Percentiles rank a stretch among this genome's conserved stretches.
phyloP scores from a whole-genome alignment of 2,888 invertebrate species.

The Eledone cirrhosa region DNA sequence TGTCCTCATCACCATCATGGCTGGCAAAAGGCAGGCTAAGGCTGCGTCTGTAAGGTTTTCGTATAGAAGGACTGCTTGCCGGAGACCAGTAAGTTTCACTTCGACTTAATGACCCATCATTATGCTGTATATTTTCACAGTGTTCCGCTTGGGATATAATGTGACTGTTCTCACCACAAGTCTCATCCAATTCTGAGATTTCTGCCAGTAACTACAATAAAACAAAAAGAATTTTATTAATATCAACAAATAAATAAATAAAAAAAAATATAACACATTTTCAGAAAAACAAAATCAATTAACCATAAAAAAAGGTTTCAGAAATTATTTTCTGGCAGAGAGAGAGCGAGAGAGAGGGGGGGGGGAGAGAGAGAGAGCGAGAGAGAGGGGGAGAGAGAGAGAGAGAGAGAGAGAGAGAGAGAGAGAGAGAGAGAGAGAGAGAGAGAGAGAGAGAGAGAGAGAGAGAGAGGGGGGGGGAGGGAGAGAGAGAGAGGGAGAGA shows the following conservation, averaged over 20 bases:
- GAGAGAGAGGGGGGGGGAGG: background rate
- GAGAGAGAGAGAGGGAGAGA: background rate
- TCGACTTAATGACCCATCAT: background rate
- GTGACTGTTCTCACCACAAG: slow-evolving; percentile 21
- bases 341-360: too few relatives aligned
- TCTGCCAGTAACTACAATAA: slow-evolving; percentile 56
- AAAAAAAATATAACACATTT: background rate
- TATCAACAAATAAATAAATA: background rate
- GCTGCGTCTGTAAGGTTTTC: slow-evolving; percentile 27
- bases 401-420: background rate
- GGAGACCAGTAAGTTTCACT: slow-evolving; percentile 21
- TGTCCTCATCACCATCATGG: background rate
- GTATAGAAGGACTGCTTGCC: slow-evolving; percentile 22
- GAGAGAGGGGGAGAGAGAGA: too few relatives aligned
- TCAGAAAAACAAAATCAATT: too few relatives aligned
- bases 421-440: background rate
- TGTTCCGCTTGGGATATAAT: too few relatives aligned
- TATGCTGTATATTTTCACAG: too few relatives aligned
- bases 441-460: background rate
- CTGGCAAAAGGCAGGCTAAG: slow-evolving; percentile 26
- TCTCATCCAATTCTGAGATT: slow-evolving; percentile 56
- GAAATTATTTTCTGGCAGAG: too few relatives aligned
- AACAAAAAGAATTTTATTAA: background rate
- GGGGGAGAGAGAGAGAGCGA: too few relatives aligned
- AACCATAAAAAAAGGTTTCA: too few relatives aligned